Conservation (phyloP, 2,888 invertebrate species). For the Sisyra nigra region DNA sequence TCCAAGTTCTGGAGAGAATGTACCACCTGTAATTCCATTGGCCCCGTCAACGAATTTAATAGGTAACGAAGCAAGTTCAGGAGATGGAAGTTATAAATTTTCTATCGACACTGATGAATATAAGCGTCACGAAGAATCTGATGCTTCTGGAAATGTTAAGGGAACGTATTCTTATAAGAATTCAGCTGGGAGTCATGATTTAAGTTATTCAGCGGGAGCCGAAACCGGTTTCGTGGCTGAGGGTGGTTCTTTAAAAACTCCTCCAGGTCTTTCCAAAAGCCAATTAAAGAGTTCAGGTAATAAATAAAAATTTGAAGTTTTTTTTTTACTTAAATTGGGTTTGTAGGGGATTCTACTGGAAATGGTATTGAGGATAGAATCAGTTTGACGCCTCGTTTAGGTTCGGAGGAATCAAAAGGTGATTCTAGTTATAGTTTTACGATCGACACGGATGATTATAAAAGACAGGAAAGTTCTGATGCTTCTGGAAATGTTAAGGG, state of each 20-base stretch:
- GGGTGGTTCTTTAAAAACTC: conserved; percentile 21
- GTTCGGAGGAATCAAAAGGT: conserved; percentile 8
- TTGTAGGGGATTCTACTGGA: too few species aligned
- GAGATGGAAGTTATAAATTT: conserved; percentile 20
- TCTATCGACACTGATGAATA: conserved; percentile 15
- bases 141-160: conserved; percentile 17
- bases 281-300: conserved; percentile 3
- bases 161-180: conserved; percentile 17
- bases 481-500: conserved; percentile 11
- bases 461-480: conserved; percentile 11
- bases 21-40: too few species aligned
- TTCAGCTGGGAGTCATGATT: conserved; percentile 15
- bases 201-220: conserved; percentile 14
- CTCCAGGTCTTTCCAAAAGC: conserved; percentile 14
- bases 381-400: neutral
- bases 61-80: conserved; percentile 1
- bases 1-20: too few species aligned
- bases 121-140: conserved; percentile 16
- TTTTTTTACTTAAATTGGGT: too few species aligned
- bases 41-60: too few species aligned
- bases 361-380: too few species aligned
- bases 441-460: conserved; percentile 11
- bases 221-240: conserved; percentile 17
- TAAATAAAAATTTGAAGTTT: too few species aligned
- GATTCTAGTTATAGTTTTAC: conserved; percentile 14